Evolutionary conservation across 2,888 invertebrate genomes (phyloP), one percentile per base, ranked within the genome.

Genomic region (Galerucella calmariensis): DNA sequence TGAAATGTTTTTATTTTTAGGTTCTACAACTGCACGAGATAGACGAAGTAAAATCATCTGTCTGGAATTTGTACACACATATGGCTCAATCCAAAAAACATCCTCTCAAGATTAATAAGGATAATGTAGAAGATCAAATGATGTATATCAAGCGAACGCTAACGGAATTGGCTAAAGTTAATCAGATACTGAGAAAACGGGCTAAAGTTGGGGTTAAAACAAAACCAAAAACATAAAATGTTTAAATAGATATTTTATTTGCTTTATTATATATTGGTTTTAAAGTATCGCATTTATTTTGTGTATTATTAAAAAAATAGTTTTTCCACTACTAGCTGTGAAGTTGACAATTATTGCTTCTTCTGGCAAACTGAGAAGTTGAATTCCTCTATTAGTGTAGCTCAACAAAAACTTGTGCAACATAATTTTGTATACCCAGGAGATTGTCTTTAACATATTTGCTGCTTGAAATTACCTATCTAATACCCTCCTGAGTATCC

Each of bases 41-140:
- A 24, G 91, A n/a, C 89, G 89, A 90, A 82, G 91, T 92, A 11
- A 87, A 89, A 51, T 84, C 89, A 0, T 90, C 91, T 46, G 89
- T 91, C 62, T 91, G 91, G 91, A 90, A 90, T 76, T 86, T 92
- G 14, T 92, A 92, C 85, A 88, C 89, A 67, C 91, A 91, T 85
- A 91, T 92, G 78, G 91, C 91, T 84, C 88, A 88, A 78, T 89
- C 91, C 76, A 92, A 91, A 78, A 83, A 83, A 46, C 82, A 85
- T 53, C 79, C 81, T 3, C 75, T 85, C 1, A 84, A 85, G 76
- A 86, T 90, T 2, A 85, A 86, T n/a, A 85, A 85, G 10, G 81
- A 87, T 0, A 90, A 92, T 82, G 88, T 91, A 56, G 92, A 92
- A 81, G 89, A 90, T 75, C 92, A 92, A 82, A 85, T 92, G 65